Conservation (phyloP, 1,140 invertebrate species). For the Leptinotarsa texana region DNA sequence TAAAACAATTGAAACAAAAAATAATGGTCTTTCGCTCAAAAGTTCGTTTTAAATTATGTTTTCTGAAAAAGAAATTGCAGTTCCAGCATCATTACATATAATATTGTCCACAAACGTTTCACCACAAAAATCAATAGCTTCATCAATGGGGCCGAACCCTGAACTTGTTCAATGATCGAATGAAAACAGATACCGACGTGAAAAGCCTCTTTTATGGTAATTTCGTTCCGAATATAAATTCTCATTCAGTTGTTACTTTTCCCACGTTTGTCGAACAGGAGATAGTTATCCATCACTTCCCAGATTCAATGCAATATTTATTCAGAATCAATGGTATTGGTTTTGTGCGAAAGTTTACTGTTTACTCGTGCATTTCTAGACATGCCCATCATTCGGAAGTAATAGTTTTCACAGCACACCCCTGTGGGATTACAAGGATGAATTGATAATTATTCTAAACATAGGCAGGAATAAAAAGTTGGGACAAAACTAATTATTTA, state of each 20-base stretch:
- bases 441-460: too few species aligned
- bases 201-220: background rate
- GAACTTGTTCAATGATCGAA: background rate
- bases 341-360: conserved; percentile 5
- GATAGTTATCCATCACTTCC: conserved; percentile 2
- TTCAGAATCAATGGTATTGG: conserved; percentile 3
- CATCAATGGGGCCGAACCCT: background rate
- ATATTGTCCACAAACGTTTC: too few species aligned
- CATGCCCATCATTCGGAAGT: background rate
- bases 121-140: background rate
- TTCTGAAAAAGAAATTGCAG: too few species aligned
- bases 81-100: too few species aligned
- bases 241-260: conserved; percentile 5
- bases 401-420: background rate
- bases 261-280: background rate
- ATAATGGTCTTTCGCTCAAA: too few species aligned
- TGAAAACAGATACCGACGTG: background rate
- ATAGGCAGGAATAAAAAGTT: too few species aligned
- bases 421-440: too few species aligned
- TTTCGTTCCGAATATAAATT: conserved; percentile 3
- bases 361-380: background rate
- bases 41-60: too few species aligned
- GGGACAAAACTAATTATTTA: too few species aligned
- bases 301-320: background rate
- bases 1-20: too few species aligned